phyloP scores from a whole-genome alignment of 2,797 vertebrate species.

The Gymnothorax reevesii region DNA sequence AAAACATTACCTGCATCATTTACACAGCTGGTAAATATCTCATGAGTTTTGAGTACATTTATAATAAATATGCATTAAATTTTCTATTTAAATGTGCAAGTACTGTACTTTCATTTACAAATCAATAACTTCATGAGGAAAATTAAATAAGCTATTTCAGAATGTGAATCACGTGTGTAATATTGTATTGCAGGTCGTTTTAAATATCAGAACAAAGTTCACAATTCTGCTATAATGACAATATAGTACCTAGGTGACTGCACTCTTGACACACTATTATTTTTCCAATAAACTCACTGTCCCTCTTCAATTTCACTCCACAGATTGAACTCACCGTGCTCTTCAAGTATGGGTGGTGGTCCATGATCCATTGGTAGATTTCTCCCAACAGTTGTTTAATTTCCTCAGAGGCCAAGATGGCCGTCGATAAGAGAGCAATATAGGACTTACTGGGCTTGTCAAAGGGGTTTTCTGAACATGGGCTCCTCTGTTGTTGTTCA shows the following conservation, averaged over 20 bases:
- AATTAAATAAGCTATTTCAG: neutral
- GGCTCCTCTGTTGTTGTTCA: constrained; percentile 53
- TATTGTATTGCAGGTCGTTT: neutral
- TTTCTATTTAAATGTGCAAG: neutral
- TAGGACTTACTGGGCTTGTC: constrained; percentile 82
- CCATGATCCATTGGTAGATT: constrained; percentile 89
- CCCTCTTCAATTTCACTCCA: no score
- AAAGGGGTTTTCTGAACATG: constrained; percentile 46
- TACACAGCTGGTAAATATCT: no score
- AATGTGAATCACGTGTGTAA: neutral
- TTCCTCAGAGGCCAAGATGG: constrained; percentile 77
- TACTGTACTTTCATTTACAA: neutral
- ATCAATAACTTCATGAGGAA: neutral
- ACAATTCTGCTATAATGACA: neutral
- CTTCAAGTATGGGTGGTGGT: constrained; percentile 82
- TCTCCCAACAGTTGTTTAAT: constrained; percentile 83
- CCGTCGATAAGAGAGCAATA: constrained; percentile 81
- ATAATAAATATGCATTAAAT: neutral
- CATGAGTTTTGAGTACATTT: neutral
- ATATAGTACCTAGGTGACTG: neutral
- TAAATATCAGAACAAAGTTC: neutral
- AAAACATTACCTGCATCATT: no score
- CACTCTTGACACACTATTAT: neutral
- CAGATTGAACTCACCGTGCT: constrained; percentile 71
- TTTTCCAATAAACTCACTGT: neutral